These are phyloP conservation scores for Botrylloides violaceus DNA, from an alignment of 23 tunicate genomes.

Conservation along the genomic window DNA sequence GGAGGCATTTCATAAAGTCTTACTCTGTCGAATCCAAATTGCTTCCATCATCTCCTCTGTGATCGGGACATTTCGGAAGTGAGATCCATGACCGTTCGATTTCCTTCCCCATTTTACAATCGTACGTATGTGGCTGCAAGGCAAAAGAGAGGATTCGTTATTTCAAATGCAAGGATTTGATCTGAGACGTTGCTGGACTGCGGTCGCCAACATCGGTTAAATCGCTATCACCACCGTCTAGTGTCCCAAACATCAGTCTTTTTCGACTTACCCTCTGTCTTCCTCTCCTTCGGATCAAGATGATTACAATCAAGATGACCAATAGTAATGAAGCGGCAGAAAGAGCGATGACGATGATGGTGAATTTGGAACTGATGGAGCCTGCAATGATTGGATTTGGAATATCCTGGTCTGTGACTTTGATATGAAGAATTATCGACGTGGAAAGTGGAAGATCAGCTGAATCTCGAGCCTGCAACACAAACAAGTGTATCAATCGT, in stretches of 20 bases:
- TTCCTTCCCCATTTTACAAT: not conserved
- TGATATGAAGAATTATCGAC: conserved; percentile 28
- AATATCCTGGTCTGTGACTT: conserved; percentile 23
- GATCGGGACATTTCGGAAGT: not conserved
- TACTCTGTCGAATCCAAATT: too few relatives aligned
- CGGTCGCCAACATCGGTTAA: too few relatives aligned
- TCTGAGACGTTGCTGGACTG: too few relatives aligned
- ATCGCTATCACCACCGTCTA: too few relatives aligned
- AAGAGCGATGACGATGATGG: conserved; percentile 28
- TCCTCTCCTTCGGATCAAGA: conserved; percentile 26
- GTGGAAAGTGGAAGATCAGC: conserved; percentile 27
- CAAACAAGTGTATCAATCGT: not conserved
- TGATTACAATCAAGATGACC: conserved; percentile 26
- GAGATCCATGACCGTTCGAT: not conserved
- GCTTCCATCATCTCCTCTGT: too few relatives aligned
- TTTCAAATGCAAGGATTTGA: too few relatives aligned
- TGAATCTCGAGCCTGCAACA: conserved; percentile 42
- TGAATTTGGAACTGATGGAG: conserved; percentile 1
- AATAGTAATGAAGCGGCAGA: conserved; percentile 27
- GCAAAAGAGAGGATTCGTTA: not conserved
- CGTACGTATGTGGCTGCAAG: conserved; percentile 10
- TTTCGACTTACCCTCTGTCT: conserved; percentile 49
- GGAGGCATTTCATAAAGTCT: too few relatives aligned
- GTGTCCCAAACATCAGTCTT: too few relatives aligned
- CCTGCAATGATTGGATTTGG: conserved; percentile 21